Conservation (phyloP, 2,113 vertebrate genomes). For the Accipiter virgatus region DNA sequence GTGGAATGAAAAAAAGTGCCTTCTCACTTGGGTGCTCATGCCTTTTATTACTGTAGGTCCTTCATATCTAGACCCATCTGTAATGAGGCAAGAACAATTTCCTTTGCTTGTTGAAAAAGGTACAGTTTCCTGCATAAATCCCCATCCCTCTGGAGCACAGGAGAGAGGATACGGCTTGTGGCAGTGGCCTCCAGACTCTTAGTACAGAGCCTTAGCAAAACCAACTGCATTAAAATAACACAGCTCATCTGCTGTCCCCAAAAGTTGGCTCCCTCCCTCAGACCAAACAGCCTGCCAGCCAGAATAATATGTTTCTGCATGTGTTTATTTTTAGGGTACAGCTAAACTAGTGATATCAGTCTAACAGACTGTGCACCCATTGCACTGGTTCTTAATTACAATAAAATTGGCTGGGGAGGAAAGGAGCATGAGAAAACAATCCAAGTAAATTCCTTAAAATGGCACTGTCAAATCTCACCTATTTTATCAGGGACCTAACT, state of each 20-base stretch:
- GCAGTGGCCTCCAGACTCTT: not conserved
- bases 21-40: not conserved
- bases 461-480: not conserved
- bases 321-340: not conserved
- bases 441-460: not conserved
- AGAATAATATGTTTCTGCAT: not conserved
- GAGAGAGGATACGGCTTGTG: not conserved
- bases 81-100: not conserved
- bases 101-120: not conserved
- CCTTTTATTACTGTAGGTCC: not conserved
- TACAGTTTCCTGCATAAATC: not conserved
- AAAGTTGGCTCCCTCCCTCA: not conserved
- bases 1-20: not conserved
- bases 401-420: not conserved
- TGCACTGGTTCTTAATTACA: not conserved
- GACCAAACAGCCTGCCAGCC: not conserved
- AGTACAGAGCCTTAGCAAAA: not conserved
- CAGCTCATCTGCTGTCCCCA: not conserved
- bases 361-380: not conserved
- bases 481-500: not conserved
- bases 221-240: not conserved
- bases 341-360: not conserved
- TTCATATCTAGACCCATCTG: not conserved
- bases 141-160: not conserved
- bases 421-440: not conserved